Base-by-base conservation (phyloP, 2,888 invertebrate species). In the Rhimphoctona megacephalus region DNA sequence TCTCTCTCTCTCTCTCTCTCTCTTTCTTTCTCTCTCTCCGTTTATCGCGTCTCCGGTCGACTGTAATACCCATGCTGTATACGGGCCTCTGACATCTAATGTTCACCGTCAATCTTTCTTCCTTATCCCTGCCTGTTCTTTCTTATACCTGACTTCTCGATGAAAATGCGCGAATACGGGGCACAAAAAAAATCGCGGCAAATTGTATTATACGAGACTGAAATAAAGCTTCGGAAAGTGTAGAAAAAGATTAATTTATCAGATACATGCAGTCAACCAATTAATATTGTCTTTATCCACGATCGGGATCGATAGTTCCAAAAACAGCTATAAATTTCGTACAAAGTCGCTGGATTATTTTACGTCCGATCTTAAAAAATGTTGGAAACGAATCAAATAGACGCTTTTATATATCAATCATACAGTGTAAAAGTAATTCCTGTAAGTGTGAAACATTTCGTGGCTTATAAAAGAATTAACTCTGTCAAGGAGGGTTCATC, bases 11-110 rank as follows among this genome's bases (percentile, higher is more conserved):
- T 49, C 80, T n/a, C 72, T 72, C 72, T 76, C 73, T 79, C 8
- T 8, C 39, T 6, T 9, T 1, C 39, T 9, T 7, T 9, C 39
- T 9, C 39, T 9, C 82, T 43, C 87, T 76, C 66, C 87, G 22
- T 78, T 19, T 73, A 74, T 84, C 82, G 73, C 74, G 39, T 61
- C 85, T 79, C 76, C 74, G 77, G 54, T 82, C 70, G 81, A 80
- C 85, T 81, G 81, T 86, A 74, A 80, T 87, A 88, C 88, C 70
- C 82, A 54, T 52, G 46, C 85, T 87, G 84, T 81, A 79, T 86
- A 83, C 77, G 64, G 81, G 85, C 54, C 54, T 73, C 87, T 66
- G 74, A 79, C 69, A 70, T 85, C 67, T 74, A 78, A 80, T 74
- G 81, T 80, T 81, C 74, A 81, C 66, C 73, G 66, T 76, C 86